Evolutionary conservation across 2,797 vertebrate species (phyloP).

Genomic region (Glossophaga mutica): DNA sequence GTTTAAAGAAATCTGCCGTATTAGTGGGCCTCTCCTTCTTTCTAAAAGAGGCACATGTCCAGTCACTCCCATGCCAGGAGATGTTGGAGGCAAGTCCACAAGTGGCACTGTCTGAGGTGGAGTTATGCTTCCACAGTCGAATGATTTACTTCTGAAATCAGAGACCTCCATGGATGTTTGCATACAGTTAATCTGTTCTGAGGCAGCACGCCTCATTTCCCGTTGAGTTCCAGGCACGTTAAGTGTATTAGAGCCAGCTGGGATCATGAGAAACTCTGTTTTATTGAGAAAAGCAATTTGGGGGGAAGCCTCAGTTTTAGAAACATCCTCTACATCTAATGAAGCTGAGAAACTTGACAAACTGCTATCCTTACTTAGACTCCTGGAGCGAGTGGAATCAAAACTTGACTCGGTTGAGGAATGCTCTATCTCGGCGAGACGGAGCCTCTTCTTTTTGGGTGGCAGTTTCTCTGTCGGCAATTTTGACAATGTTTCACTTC

Average conservation of each 20-base stretch:
- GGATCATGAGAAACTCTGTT: constrained; percentile 88
- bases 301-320: constrained; percentile 87
- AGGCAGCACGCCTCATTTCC: constrained; percentile 94
- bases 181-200: constrained; percentile 93
- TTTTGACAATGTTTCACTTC: constrained; percentile 96
- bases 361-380: constrained; percentile 95
- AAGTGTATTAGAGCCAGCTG: constrained; percentile 88
- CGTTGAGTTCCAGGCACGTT: constrained; percentile 87
- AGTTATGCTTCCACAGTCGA: constrained; percentile 92
- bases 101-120: constrained; percentile 83
- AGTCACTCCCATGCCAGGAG: constrained; percentile 71
- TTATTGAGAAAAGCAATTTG: constrained; percentile 86
- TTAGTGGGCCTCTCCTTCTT: constrained; percentile 94
- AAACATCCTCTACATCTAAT: constrained; percentile 92
- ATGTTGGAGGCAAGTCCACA: constrained; percentile 80
- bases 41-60: constrained; percentile 93
- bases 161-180: constrained; percentile 91
- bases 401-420: constrained; percentile 96
- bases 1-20: constrained; percentile 97
- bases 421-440: constrained; percentile 95
- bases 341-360: constrained; percentile 96
- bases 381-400: constrained; percentile 93
- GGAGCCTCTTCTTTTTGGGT: constrained; percentile 98
- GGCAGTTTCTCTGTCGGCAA: constrained; percentile 97
- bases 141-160: constrained; percentile 96